These are phyloP conservation scores for Emydocephalus ijimae DNA, from an alignment of 2,113 vertebrate species.

Conservation along the genomic window DNA sequence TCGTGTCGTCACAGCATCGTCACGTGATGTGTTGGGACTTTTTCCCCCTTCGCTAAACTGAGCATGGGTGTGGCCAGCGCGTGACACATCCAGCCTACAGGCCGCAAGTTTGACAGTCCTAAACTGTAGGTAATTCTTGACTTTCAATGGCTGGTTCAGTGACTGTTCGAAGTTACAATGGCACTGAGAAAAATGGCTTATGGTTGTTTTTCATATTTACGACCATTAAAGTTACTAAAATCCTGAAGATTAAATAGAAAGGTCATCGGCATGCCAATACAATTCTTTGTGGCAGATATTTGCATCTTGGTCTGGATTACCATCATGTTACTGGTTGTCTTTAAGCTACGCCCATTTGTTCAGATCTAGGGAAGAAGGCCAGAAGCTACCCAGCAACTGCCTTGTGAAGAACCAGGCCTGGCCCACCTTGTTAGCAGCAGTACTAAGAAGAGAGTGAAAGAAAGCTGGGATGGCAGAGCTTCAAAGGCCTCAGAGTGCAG, in stretches of 20 bases:
- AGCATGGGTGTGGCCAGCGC: too few species aligned
- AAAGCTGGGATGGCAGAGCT: background rate
- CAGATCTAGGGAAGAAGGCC: background rate
- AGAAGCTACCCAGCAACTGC: background rate
- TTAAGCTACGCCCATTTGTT: background rate
- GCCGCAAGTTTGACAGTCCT: too few species aligned
- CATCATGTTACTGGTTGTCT: background rate
- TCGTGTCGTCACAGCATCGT: too few species aligned
- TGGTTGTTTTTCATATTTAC: too few species aligned
- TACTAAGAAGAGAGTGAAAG: background rate
- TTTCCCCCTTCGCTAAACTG: too few species aligned
- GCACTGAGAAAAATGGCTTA: too few species aligned
- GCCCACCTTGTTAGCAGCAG: background rate
- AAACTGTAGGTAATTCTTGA: background rate
- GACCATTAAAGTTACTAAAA: background rate
- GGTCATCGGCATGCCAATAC: background rate
- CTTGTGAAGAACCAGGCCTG: background rate
- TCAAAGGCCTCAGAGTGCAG: background rate
- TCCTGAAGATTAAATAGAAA: background rate
- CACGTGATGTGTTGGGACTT: too few species aligned
- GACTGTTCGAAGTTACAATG: too few species aligned
- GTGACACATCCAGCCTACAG: too few species aligned
- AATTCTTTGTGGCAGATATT: background rate
- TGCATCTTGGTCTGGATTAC: background rate
- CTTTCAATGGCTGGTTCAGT: too few species aligned